These are phyloP conservation scores for Napeogenes sylphis DNA, from an alignment of 2,888 invertebrate species.

Conservation along the genomic window DNA sequence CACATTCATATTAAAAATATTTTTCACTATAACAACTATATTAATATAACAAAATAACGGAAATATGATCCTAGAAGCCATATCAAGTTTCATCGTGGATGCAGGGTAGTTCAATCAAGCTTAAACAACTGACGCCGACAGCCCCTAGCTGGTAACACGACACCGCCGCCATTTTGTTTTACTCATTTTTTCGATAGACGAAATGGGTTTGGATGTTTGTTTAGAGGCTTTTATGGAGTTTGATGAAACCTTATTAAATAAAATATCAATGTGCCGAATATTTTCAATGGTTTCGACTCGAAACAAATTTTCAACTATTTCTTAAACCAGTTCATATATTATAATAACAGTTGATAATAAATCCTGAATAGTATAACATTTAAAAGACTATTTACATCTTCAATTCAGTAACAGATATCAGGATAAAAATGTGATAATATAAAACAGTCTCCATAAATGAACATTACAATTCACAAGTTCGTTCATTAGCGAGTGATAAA, in stretches of 20 bases:
- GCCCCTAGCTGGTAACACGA: conserved; percentile 44
- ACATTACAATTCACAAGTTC: neutral
- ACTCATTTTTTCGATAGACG: conserved; percentile 31
- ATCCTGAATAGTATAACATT: no score
- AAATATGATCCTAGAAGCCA: conserved; percentile 1
- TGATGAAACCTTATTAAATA: neutral
- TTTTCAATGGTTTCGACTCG: no score
- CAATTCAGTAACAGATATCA: no score
- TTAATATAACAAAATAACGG: conserved; percentile 3
- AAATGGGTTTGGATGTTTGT: conserved; percentile 7
- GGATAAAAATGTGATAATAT: neutral
- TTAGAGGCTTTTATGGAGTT: conserved; percentile 3
- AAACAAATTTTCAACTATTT: no score
- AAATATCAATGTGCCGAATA: neutral
- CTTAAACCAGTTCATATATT: no score
- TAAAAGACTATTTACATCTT: no score
- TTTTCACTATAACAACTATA: neutral
- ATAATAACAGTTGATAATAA: no score
- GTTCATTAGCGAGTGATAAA: conserved; percentile 5
- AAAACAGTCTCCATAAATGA: neutral
- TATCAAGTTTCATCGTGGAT: conserved; percentile 3
- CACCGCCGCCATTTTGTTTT: conserved; percentile 33
- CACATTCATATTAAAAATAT: no score
- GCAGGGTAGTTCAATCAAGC: conserved; percentile 19
- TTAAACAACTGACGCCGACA: conserved; percentile 41